Conservation (phyloP, 2,797 vertebrate genomes). For the Eutrigla gurnardus region DNA sequence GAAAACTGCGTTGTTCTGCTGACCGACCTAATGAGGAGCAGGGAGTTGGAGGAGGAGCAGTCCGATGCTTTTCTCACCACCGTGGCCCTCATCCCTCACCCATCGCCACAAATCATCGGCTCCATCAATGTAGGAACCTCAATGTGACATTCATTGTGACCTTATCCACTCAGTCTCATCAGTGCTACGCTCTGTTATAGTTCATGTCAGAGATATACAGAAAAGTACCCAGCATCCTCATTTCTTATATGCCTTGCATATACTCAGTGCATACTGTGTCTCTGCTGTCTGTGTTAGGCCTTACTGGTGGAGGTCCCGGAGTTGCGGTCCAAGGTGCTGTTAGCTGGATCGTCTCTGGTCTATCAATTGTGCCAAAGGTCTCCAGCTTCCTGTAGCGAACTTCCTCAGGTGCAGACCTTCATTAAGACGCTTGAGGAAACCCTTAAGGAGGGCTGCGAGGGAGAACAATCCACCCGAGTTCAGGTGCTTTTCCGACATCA, state of each 20-base stretch:
- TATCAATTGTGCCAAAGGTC: slow-evolving; percentile 84
- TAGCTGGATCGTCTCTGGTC: slow-evolving; percentile 85
- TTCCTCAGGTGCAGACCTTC: slow-evolving; percentile 82
- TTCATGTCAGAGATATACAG: background rate
- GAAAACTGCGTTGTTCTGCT: slow-evolving; percentile 86
- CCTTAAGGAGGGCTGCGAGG: slow-evolving; percentile 76
- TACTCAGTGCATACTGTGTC: background rate
- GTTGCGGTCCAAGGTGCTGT: slow-evolving; percentile 76
- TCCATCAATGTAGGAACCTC: slow-evolving; percentile 83
- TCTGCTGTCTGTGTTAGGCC: slow-evolving; percentile 72
- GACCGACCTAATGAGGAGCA: slow-evolving; percentile 81
- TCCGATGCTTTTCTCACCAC: slow-evolving; percentile 82
- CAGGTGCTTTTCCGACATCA: background rate
- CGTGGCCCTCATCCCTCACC: slow-evolving; percentile 84
- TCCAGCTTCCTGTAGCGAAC: slow-evolving; percentile 69
- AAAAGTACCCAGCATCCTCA: background rate
- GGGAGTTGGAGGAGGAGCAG: slow-evolving; percentile 84
- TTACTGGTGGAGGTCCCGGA: slow-evolving; percentile 81
- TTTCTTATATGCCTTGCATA: background rate
- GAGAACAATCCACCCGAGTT: slow-evolving; percentile 40
- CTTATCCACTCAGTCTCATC: background rate
- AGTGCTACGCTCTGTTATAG: background rate
- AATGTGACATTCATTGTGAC: slow-evolving; percentile 5
- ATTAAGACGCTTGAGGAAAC: slow-evolving; percentile 78
- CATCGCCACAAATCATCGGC: slow-evolving; percentile 82